phyloP scores from a whole-genome alignment of 2,888 invertebrate species.

The Hydrotaea cyrtoneurina region DNA sequence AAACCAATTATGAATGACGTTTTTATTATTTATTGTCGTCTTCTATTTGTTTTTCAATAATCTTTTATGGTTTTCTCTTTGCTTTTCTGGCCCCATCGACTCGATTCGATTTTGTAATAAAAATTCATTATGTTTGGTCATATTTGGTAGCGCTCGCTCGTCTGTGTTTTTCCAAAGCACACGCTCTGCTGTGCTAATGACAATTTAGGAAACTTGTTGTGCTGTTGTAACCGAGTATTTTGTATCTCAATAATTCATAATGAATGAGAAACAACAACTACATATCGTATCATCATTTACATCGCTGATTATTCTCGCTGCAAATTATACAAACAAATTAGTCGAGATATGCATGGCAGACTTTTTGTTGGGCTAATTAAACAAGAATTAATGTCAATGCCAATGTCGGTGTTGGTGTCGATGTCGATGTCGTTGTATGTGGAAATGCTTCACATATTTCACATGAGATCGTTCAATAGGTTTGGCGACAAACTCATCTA shows the following conservation, averaged over 20 bases:
- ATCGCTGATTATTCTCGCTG: background rate
- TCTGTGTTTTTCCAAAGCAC: background rate
- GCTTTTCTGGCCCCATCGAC: background rate
- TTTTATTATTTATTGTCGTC: constrained; percentile 15
- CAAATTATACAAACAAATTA: background rate
- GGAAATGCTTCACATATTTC: background rate
- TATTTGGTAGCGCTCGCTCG: background rate
- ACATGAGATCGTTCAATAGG: too few relatives aligned
- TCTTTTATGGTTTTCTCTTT: background rate
- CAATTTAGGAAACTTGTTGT: constrained; percentile 31
- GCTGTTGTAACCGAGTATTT: background rate
- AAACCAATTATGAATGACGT: constrained; percentile 9
- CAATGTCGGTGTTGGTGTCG: background rate
- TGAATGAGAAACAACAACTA: background rate
- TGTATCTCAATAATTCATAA: background rate
- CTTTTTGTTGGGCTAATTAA: background rate
- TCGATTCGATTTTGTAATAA: background rate
- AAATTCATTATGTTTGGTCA: background rate
- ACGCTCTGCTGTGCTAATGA: background rate
- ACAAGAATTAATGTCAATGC: constrained; percentile 33
- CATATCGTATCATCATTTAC: background rate
- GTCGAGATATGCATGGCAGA: background rate
- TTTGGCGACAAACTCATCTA: too few relatives aligned
- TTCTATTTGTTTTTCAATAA: constrained; percentile 13
- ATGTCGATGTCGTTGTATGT: too few relatives aligned